These are phyloP conservation scores for Drosophila lutescens DNA, from an alignment of 2,888 invertebrate species.

Conservation along the genomic window DNA sequence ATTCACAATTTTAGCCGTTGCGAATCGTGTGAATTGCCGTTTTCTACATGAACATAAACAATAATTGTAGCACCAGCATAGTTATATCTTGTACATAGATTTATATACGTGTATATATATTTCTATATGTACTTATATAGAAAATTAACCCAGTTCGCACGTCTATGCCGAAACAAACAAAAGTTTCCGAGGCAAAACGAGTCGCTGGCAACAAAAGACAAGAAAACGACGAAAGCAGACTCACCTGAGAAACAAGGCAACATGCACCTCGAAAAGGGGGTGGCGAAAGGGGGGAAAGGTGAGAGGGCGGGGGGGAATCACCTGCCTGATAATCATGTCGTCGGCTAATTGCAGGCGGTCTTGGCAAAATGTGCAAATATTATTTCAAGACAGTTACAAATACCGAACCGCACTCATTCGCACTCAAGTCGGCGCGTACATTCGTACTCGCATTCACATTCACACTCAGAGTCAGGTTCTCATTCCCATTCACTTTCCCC, in stretches of 20 bases:
- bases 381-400: conserved; percentile 44
- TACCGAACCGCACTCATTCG: conserved; percentile 18
- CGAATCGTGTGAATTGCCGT: conserved; percentile 67
- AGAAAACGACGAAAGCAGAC: conserved; percentile 47
- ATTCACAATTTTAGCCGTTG: conserved; percentile 27
- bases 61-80: conserved; percentile 52
- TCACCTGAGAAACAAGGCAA: conserved; percentile 14
- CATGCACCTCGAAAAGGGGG: conserved; percentile 37
- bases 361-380: conserved; percentile 67
- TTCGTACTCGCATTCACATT: conserved; percentile 21
- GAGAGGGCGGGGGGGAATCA: conserved; percentile 6
- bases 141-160: conserved; percentile 80
- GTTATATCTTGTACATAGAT: conserved; percentile 20
- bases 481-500: conserved; percentile 71
- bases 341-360: conserved; percentile 54
- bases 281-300: conserved; percentile 25
- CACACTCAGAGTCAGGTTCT: conserved; percentile 14
- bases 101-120: conserved; percentile 22
- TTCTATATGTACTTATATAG: conserved; percentile 51
- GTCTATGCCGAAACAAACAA: conserved; percentile 72
- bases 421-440: neutral
- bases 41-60: conserved; percentile 46
- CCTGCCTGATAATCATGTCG: conserved; percentile 53
- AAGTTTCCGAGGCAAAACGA: conserved; percentile 41
- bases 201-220: conserved; percentile 36